phyloP scores from a whole-genome alignment of 2,888 invertebrate genomes.

The Agrilus biguttatus region DNA sequence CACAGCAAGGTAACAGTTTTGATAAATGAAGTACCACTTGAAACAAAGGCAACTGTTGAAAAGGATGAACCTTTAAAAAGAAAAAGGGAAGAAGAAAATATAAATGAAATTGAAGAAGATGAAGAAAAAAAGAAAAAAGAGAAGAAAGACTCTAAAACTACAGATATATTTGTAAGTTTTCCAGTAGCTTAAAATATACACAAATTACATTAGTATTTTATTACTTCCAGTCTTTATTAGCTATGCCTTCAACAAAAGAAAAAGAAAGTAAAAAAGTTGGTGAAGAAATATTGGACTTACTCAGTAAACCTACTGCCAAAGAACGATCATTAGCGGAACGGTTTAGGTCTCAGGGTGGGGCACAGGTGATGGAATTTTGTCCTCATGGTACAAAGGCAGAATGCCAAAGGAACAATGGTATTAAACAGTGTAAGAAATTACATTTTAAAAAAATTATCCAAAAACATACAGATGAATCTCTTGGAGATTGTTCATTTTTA shows the following conservation, averaged over 20 bases:
- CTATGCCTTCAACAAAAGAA: constrained; percentile 89
- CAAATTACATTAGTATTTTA: constrained; percentile 2
- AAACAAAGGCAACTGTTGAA: constrained; percentile 12
- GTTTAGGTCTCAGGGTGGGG: constrained; percentile 89
- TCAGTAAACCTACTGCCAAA: constrained; percentile 93
- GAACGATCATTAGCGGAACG: constrained; percentile 90
- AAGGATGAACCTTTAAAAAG: constrained; percentile 28
- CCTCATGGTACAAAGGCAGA: constrained; percentile 88
- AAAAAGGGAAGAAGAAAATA: constrained; percentile 31
- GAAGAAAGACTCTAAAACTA: constrained; percentile 36
- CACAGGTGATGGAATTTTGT: constrained; percentile 90
- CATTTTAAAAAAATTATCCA: constrained; percentile 97
- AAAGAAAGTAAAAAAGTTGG: constrained; percentile 91
- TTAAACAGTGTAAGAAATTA: constrained; percentile 64
- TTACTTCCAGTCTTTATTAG: constrained; percentile 56
- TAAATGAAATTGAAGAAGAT: constrained; percentile 30
- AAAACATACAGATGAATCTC: constrained; percentile 82
- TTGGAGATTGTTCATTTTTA: constrained; percentile 94
- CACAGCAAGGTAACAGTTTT: constrained; percentile 42
- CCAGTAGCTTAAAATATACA: not conserved
- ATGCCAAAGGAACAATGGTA: constrained; percentile 45
- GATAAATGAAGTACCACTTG: constrained; percentile 26
- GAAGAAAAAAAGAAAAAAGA: constrained; percentile 45
- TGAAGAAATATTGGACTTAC: constrained; percentile 84
- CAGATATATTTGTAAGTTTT: constrained; percentile 53